Evolutionary conservation across 2,113 vertebrate genomes (phyloP).

Genomic region (Todiramphus chloris): DNA sequence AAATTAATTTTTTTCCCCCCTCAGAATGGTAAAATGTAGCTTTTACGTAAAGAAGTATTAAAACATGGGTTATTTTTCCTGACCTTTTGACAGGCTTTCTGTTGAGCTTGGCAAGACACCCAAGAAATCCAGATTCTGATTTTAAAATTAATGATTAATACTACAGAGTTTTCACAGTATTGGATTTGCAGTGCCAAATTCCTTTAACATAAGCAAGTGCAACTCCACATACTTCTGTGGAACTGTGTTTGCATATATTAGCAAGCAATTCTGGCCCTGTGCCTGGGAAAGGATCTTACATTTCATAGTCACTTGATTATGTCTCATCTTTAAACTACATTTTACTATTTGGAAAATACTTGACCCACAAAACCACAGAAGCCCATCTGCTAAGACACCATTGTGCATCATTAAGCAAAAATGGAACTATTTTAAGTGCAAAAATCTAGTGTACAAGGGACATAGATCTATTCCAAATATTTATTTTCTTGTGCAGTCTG

Average conservation of each 20-base stretch:
- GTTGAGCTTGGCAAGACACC: background rate
- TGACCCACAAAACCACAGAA: slow-evolving; percentile 40
- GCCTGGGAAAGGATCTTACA: slow-evolving; percentile 45
- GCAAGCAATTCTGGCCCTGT: background rate
- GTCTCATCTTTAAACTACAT: slow-evolving; percentile 48
- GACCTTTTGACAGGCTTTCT: background rate
- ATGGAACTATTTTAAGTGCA: background rate
- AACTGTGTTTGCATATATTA: slow-evolving; percentile 10
- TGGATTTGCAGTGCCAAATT: background rate
- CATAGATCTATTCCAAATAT: background rate
- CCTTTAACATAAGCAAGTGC: background rate
- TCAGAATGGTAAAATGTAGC: background rate
- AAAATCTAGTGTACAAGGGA: background rate
- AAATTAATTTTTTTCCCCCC: background rate
- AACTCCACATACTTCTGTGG: background rate
- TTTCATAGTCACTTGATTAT: slow-evolving; percentile 68
- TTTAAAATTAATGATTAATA: slow-evolving; percentile 8
- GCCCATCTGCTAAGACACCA: background rate
- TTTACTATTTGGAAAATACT: slow-evolving; percentile 60
- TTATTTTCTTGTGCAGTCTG: background rate
- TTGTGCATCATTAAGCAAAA: background rate
- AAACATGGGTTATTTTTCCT: background rate
- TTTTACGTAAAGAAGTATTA: background rate
- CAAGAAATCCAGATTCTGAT: background rate
- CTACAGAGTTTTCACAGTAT: background rate